These are phyloP conservation scores for Dicentrarchus labrax DNA, from an alignment of 2,113 vertebrate genomes.

Conservation along the genomic window DNA sequence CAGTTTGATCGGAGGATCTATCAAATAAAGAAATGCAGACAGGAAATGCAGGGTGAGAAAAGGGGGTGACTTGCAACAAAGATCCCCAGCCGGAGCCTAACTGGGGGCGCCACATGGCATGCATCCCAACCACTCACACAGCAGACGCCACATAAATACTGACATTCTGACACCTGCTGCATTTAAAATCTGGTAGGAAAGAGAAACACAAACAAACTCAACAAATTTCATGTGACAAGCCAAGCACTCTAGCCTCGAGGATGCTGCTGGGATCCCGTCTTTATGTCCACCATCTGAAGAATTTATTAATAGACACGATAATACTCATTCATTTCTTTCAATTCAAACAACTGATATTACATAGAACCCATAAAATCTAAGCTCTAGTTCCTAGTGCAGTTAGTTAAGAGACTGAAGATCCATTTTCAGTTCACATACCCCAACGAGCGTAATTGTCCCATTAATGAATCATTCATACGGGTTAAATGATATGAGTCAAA, in stretches of 20 bases:
- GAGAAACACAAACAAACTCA: background rate
- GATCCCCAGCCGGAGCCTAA: background rate
- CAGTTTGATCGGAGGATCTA: background rate
- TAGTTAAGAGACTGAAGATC: background rate
- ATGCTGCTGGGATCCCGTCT: constrained; percentile 5
- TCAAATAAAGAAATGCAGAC: background rate
- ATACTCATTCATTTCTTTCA: background rate
- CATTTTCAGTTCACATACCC: constrained; percentile 16
- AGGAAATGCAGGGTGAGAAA: background rate
- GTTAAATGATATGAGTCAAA: constrained; percentile 60
- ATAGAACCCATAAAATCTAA: background rate
- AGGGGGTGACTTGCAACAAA: no score
- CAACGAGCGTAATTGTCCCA: background rate
- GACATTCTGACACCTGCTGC: background rate
- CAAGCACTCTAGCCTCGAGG: background rate
- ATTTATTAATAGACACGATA: background rate
- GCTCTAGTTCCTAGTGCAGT: background rate
- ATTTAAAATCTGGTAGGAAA: constrained; percentile 3
- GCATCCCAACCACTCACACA: background rate
- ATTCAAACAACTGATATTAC: background rate
- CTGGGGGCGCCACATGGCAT: background rate
- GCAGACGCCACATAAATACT: background rate
- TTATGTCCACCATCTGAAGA: constrained; percentile 9
- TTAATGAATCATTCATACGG: constrained; percentile 58
- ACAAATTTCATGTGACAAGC: constrained; percentile 13